Conservation (phyloP, 2,888 invertebrate species). For the Spodoptera exigua region DNA sequence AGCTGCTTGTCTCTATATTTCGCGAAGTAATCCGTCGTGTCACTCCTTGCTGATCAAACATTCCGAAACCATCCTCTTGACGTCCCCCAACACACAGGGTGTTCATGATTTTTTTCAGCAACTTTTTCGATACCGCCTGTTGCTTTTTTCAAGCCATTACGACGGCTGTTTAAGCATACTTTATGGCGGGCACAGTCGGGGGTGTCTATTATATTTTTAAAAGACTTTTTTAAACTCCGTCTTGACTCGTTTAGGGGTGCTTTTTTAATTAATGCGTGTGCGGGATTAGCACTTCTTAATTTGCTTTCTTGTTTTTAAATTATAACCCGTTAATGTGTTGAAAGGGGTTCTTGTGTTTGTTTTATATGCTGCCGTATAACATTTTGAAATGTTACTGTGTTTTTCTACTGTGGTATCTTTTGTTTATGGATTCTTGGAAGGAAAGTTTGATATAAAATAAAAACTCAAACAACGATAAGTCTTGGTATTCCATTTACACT, state of each 20-base stretch:
- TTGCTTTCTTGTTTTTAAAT: constrained; percentile 59
- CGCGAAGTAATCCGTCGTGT: background rate
- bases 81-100: constrained; percentile 16
- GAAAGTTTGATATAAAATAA: too few species aligned
- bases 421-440: background rate
- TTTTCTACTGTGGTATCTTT: constrained; percentile 13
- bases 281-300: constrained; percentile 77
- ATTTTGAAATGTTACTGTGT: background rate
- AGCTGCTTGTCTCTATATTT: background rate
- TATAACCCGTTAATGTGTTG: constrained; percentile 65
- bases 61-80: constrained; percentile 1
- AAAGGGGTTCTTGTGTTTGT: constrained; percentile 32
- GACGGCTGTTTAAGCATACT: constrained; percentile 65
- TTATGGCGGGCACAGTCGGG: constrained; percentile 64
- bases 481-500: too few species aligned
- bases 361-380: constrained; percentile 15
- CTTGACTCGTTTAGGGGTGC: constrained; percentile 53
- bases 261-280: constrained; percentile 68
- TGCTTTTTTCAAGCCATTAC: constrained; percentile 57
- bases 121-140: constrained; percentile 61
- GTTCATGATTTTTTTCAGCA: constrained; percentile 53
- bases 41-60: background rate
- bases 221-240: constrained; percentile 59
- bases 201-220: constrained; percentile 69
- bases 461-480: too few species aligned